Evolutionary conservation across 2,113 vertebrate genomes (phyloP).

Genomic region (Sebastes schlegelii): DNA sequence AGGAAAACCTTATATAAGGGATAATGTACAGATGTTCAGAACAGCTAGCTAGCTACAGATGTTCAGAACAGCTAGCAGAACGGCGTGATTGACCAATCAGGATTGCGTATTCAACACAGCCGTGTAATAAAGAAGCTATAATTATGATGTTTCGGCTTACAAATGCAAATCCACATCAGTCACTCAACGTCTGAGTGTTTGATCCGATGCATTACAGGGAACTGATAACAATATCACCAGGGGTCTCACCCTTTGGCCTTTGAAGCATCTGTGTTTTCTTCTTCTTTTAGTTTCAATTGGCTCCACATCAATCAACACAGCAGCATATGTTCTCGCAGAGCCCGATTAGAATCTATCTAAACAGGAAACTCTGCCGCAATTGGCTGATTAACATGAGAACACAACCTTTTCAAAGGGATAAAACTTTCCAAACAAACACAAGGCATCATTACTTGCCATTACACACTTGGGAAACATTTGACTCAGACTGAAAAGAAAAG

Average conservation of each 20-base stretch:
- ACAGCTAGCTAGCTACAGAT: too few species aligned
- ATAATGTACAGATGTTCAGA: too few species aligned
- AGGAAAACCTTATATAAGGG: too few species aligned
- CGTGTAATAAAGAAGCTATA: neutral
- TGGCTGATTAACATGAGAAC: slow-evolving; percentile 69
- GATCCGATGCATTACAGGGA: slow-evolving; percentile 62
- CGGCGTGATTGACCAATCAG: too few species aligned
- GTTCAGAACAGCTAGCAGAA: too few species aligned
- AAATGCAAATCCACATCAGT: slow-evolving; percentile 25
- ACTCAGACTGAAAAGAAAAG: neutral
- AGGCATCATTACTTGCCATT: slow-evolving; percentile 47
- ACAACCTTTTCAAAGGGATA: slow-evolving; percentile 52
- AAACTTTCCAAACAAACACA: slow-evolving; percentile 52
- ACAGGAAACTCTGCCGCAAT: slow-evolving; percentile 52
- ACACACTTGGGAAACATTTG: slow-evolving; percentile 28
- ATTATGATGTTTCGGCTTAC: neutral
- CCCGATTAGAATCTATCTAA: slow-evolving; percentile 66
- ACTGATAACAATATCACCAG: slow-evolving; percentile 69
- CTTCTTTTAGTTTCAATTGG: slow-evolving; percentile 67
- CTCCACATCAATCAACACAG: slow-evolving; percentile 60
- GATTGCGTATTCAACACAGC: too few species aligned
- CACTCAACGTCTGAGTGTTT: slow-evolving; percentile 31
- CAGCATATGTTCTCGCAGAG: slow-evolving; percentile 44
- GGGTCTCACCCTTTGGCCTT: slow-evolving; percentile 70
- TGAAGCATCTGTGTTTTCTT: slow-evolving; percentile 68